Conservation (phyloP, 2,113 vertebrate genomes). For the Seriola quinqueradiata region DNA sequence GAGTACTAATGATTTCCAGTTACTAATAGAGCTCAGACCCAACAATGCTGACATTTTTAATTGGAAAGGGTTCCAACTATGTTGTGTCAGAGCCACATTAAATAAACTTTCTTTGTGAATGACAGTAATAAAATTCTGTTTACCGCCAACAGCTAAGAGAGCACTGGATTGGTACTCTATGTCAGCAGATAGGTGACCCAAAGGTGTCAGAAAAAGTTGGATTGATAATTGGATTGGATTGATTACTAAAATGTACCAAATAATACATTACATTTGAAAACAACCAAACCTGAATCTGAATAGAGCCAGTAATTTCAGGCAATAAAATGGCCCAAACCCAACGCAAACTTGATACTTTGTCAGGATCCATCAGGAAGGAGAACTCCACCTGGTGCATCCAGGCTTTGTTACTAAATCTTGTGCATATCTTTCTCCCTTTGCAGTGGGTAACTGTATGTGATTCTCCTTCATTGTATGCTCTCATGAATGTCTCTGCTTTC, state of each 20-base stretch:
- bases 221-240: too few relatives aligned
- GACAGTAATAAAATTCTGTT: not conserved
- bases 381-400: not conserved
- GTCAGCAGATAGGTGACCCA: not conserved
- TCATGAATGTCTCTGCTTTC: constrained; percentile 84
- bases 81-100: not conserved
- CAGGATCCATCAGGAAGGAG: not conserved
- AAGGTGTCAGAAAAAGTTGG: too few relatives aligned
- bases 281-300: not conserved
- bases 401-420: not conserved
- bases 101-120: not conserved
- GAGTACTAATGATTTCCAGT: too few relatives aligned
- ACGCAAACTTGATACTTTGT: not conserved
- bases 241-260: too few relatives aligned
- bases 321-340: not conserved
- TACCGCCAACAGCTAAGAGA: not conserved
- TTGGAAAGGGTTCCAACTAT: not conserved
- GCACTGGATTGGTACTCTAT: not conserved
- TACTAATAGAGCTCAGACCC: too few relatives aligned
- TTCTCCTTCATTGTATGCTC: not conserved
- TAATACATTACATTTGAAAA: constrained; percentile 1
- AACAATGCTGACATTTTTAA: not conserved
- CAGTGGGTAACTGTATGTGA: constrained; percentile 2
- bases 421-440: not conserved
- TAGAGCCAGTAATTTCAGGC: not conserved